These are phyloP conservation scores for Terrapene triunguis DNA, from an alignment of 2,113 vertebrate genomes.

Conservation along the genomic window DNA sequence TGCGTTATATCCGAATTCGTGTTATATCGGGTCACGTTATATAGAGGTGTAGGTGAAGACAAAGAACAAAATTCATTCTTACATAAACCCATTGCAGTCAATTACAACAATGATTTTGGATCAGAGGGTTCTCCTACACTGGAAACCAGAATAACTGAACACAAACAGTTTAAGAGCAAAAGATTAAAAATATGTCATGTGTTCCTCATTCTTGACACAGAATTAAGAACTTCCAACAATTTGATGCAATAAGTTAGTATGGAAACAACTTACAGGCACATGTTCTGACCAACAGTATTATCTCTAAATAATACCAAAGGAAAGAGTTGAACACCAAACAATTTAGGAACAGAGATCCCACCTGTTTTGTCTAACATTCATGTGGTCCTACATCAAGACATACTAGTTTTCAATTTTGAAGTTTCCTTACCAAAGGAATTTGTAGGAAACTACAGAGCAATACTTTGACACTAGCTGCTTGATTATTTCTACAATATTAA, in stretches of 20 bases:
- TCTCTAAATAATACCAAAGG: not conserved
- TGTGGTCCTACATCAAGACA: not conserved
- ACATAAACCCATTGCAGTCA: not conserved
- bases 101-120: not conserved
- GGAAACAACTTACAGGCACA: not conserved
- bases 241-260: not conserved
- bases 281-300: not conserved
- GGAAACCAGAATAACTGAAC: not conserved
- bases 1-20: no score
- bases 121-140: not conserved
- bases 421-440: not conserved
- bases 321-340: not conserved
- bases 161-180: not conserved
- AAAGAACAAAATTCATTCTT: not conserved
- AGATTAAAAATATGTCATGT: not conserved
- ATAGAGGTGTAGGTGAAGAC: not conserved
- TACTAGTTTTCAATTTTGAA: not conserved
- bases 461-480: not conserved
- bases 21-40: no score
- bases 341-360: not conserved
- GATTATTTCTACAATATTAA: not conserved
- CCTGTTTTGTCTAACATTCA: not conserved
- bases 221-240: not conserved
- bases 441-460: not conserved
- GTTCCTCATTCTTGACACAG: not conserved